These are phyloP conservation scores for Meteorus sp. DNA, from an alignment of 1,140 invertebrate genomes.

Conservation along the genomic window DNA sequence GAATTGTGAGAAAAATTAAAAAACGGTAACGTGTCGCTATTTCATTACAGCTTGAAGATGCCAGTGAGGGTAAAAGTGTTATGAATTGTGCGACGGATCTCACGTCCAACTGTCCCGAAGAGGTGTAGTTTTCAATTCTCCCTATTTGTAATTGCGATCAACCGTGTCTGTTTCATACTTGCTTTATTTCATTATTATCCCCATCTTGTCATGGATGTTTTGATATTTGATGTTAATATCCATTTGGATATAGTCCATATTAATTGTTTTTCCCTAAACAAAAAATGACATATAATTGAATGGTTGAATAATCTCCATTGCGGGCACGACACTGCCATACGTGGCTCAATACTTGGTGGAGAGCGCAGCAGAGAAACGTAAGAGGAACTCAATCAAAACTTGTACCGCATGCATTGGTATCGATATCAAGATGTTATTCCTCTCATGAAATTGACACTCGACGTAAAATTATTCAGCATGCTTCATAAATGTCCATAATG, in stretches of 20 bases:
- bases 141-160: constrained; percentile 2
- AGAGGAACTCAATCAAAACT: constrained; percentile 34
- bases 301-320: constrained; percentile 8
- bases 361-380: constrained; percentile 41
- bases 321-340: constrained; percentile 49
- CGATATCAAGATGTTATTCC: background rate
- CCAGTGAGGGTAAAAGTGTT: constrained; percentile 49
- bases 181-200: background rate
- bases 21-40: constrained; percentile 9
- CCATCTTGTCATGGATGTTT: constrained; percentile 2
- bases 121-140: constrained; percentile 39
- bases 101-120: constrained; percentile 45
- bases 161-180: no score
- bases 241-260: background rate
- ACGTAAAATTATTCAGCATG: no score
- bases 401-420: no score
- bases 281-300: constrained; percentile 18
- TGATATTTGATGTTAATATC: constrained; percentile 10
- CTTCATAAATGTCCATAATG: no score
- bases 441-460: no score
- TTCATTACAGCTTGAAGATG: constrained; percentile 50
- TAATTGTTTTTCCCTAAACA: constrained; percentile 1
- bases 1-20: no score
- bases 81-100: constrained; percentile 47
- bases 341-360: constrained; percentile 54